These are phyloP conservation scores for Cryptoleucopteryx plumbea DNA, from an alignment of 2,113 vertebrate genomes.

Conservation along the genomic window DNA sequence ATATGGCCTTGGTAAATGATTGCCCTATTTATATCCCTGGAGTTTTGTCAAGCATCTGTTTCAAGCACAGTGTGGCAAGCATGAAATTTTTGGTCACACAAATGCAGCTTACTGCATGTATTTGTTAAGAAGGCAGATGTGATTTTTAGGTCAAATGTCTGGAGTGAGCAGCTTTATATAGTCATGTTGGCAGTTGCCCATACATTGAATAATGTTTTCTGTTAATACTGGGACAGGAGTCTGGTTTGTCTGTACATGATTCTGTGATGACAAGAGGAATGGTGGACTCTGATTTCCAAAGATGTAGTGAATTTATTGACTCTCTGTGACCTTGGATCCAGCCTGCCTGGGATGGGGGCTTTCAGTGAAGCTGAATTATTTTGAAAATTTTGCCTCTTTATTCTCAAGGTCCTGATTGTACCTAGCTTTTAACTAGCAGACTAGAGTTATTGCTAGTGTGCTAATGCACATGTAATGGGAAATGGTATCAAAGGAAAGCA, in stretches of 20 bases:
- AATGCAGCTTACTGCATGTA: neutral
- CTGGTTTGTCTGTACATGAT: neutral
- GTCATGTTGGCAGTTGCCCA: neutral
- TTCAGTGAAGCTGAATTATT: neutral
- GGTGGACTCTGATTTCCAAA: neutral
- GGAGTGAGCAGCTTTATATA: neutral
- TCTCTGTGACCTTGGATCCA: neutral
- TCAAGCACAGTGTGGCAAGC: neutral
- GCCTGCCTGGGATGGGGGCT: neutral
- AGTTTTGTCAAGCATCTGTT: neutral
- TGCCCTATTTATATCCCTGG: neutral
- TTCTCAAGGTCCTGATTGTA: fast-evolving
- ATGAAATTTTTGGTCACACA: neutral
- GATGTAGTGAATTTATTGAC: neutral
- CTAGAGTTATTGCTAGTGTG: neutral
- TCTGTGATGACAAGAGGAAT: neutral
- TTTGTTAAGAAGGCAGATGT: constrained; percentile 5
- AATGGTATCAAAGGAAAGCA: neutral
- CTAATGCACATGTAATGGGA: neutral
- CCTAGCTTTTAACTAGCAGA: neutral
- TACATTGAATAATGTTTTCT: neutral
- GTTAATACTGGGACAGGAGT: neutral
- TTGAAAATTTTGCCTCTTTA: neutral
- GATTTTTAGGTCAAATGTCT: neutral
- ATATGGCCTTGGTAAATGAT: neutral